Conservation (phyloP, 1,140 invertebrate genomes). For the Tetramorium alpestre region DNA sequence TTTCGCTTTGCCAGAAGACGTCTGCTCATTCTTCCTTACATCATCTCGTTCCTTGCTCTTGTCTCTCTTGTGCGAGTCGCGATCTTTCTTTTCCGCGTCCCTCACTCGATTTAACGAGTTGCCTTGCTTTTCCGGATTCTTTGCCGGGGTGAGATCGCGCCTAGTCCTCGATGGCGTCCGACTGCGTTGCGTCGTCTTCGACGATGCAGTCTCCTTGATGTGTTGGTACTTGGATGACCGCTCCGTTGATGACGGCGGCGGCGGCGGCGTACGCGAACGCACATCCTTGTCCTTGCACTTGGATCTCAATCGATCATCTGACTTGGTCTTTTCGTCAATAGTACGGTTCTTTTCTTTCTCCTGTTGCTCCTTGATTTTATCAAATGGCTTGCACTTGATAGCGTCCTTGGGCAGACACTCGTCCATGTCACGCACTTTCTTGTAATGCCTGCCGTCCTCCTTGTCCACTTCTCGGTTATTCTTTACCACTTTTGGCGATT, state of each 20-base stretch:
- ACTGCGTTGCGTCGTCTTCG: conserved; percentile 78
- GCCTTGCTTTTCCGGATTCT: conserved; percentile 75
- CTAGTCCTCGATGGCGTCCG: conserved; percentile 82
- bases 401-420: conserved; percentile 70
- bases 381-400: conserved; percentile 76
- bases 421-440: conserved; percentile 78
- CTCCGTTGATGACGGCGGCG: conserved; percentile 65
- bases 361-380: conserved; percentile 79
- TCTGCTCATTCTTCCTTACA: conserved; percentile 72
- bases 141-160: conserved; percentile 75
- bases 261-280: conserved; percentile 81
- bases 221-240: conserved; percentile 77
- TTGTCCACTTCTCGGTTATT: conserved; percentile 75
- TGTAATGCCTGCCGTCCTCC: conserved; percentile 76
- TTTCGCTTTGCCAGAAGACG: conserved; percentile 63
- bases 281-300: conserved; percentile 82
- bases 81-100: conserved; percentile 82
- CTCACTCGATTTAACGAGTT: conserved; percentile 71
- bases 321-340: conserved; percentile 78
- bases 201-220: conserved; percentile 72
- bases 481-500: conserved; percentile 79
- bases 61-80: conserved; percentile 81
- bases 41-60: conserved; percentile 82
- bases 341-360: conserved; percentile 78
- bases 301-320: conserved; percentile 77